These are phyloP conservation scores for Cecropterus lyciades DNA, from an alignment of 1,140 invertebrate genomes.

Conservation along the genomic window DNA sequence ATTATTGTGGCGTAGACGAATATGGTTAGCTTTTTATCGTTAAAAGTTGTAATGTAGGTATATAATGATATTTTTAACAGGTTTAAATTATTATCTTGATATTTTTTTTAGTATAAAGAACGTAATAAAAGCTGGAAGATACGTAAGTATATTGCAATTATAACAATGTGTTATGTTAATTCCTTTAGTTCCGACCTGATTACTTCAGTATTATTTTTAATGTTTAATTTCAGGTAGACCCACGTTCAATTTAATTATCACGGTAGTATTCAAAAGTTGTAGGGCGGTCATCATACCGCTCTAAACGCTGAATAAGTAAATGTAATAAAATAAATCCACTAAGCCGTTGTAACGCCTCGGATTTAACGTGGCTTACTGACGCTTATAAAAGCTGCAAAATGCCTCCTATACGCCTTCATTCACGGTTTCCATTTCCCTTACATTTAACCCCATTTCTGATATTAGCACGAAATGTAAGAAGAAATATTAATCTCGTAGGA, in stretches of 20 bases:
- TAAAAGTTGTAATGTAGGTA: too few relatives aligned
- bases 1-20: too few relatives aligned
- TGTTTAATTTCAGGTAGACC: too few relatives aligned
- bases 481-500: conserved; percentile 40
- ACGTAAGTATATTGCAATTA: too few relatives aligned
- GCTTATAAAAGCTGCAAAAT: conserved; percentile 64
- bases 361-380: conserved; percentile 62
- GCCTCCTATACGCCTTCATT: conserved; percentile 51
- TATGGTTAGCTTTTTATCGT: too few relatives aligned
- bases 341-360: conserved; percentile 54
- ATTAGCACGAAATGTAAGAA: conserved; percentile 40
- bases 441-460: conserved; percentile 41
- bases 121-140: too few relatives aligned
- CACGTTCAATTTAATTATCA: conserved; percentile 54
- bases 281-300: conserved; percentile 51
- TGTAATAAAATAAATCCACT: conserved; percentile 72
- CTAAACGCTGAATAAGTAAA: conserved; percentile 62
- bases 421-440: conserved; percentile 41
- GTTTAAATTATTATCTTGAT: too few relatives aligned
- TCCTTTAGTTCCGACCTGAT: too few relatives aligned
- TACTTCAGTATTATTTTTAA: too few relatives aligned
- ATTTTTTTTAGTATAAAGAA: too few relatives aligned
- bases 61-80: too few relatives aligned
- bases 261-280: conserved; percentile 50
- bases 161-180: too few relatives aligned